Evolutionary conservation across 2,113 vertebrate genomes (phyloP), one percentile per base, ranked within the genome.

Genomic region (Mus pahari): DNA sequence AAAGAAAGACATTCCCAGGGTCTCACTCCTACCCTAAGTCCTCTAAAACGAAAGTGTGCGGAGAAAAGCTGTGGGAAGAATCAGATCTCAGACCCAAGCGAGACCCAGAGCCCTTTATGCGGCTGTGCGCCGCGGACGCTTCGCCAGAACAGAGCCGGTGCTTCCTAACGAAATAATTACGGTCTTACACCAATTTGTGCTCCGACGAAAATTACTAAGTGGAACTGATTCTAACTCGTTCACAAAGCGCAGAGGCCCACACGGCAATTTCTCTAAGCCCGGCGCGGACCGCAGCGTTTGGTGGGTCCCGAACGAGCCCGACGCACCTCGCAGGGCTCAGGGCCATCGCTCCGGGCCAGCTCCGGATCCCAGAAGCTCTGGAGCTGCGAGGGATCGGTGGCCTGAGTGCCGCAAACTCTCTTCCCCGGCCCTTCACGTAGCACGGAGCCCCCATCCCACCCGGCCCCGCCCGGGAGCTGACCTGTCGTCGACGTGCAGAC

Each of bases 401-500:
- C 39, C 24, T 31, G 81, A 84, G n/a, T 11, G 39, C 14, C 14
- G 14, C 58, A 14, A 84, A 84, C 28, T 83, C 55, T 62, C 14
- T 42, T 28, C 22, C 64, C 58, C 45, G 12, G 53, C 5, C 12
- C 16, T 60, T 89, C 91, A 28, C 42, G 28, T 48, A 22, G 60
- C 16, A 16, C 55, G 22, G 22, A 66, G 68, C 6, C 64, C 42
- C 73, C 55, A 6, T 55, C 66, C 53, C 42, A 31, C 53, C 53
- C 62, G 98, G 99, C 79, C 92, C 60, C 74, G n/a, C 92, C 92
- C 74, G 62, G 53, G 68, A 42, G 98, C 99, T 99, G 98, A 99
- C 99, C 99, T 99, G 92, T 99, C 99, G 94, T 99, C 99, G 98
- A 99, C 98, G 97, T 99, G 99, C 90, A 99, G 99, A 97, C 99